Conservation (phyloP, 2,888 invertebrate genomes). For the Diogma glabrata region DNA sequence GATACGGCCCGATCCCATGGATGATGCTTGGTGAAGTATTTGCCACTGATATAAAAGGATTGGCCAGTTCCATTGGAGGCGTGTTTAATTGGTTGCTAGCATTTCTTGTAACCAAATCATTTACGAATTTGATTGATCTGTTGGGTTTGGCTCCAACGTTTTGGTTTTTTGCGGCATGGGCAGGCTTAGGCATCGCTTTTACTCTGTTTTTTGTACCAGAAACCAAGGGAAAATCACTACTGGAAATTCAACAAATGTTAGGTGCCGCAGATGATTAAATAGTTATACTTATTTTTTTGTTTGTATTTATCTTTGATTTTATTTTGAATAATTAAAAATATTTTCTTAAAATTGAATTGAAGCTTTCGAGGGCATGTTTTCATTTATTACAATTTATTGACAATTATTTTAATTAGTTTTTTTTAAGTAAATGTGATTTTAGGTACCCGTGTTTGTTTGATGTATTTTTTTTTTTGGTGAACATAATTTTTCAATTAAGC, state of each 20-base stretch:
- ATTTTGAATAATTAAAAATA: too few species aligned
- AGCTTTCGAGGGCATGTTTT: too few species aligned
- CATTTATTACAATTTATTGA: too few species aligned
- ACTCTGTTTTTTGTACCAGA: slow-evolving; percentile 43
- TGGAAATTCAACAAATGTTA: slow-evolving; percentile 64
- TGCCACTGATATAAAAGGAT: slow-evolving; percentile 55
- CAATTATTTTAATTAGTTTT: too few species aligned
- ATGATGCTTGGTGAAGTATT: slow-evolving; percentile 57
- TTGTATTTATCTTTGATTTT: too few species aligned
- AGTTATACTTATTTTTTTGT: too few species aligned
- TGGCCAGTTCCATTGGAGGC: slow-evolving; percentile 59
- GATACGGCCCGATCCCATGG: slow-evolving; percentile 75
- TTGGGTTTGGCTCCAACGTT: slow-evolving; percentile 49
- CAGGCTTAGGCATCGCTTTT: slow-evolving; percentile 46
- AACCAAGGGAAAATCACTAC: slow-evolving; percentile 55
- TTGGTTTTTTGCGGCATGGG: slow-evolving; percentile 52
- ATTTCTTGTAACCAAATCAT: slow-evolving; percentile 59
- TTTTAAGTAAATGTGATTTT: too few species aligned
- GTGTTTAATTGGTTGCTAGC: slow-evolving; percentile 64
- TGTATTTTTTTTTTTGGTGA: too few species aligned
- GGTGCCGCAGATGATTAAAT: too few species aligned
- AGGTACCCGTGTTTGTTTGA: too few species aligned
- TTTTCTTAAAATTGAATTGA: too few species aligned
- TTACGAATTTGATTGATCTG: slow-evolving; percentile 38
- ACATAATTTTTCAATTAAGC: too few species aligned